Percentiles rank a stretch among this genome's conserved stretches.
phyloP scores from a whole-genome alignment of 1,140 invertebrate species.

The Harpegnathos saltator region DNA sequence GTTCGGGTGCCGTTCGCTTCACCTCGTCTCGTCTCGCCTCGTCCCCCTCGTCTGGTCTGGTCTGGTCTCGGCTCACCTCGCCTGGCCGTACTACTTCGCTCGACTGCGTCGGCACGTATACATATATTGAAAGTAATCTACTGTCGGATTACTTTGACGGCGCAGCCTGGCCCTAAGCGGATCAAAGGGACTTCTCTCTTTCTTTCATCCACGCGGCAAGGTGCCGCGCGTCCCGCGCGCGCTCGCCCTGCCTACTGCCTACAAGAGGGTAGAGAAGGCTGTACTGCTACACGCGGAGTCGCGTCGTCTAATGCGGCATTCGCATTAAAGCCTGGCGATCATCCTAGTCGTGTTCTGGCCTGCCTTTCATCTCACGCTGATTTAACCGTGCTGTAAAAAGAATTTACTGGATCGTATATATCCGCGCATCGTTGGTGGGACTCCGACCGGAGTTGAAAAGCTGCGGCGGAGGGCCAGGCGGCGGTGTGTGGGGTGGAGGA shows the following conservation, averaged over 20 bases:
- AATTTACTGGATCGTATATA: slow-evolving; percentile 72
- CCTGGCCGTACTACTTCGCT: neutral
- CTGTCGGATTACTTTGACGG: slow-evolving; percentile 77
- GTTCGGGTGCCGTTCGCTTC: slow-evolving; percentile 13
- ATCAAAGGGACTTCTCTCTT: slow-evolving; percentile 68
- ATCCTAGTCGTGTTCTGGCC: slow-evolving; percentile 57
- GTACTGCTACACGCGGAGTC: slow-evolving; percentile 60
- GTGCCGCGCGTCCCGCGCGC: slow-evolving; percentile 15
- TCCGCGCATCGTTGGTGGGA: slow-evolving; percentile 49
- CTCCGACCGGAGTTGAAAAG: slow-evolving; percentile 46
- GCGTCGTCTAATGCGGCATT: slow-evolving; percentile 72
- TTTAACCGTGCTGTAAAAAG: slow-evolving; percentile 74
- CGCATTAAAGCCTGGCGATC: slow-evolving; percentile 70
- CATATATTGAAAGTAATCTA: slow-evolving; percentile 75
- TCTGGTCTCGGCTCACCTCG: neutral
- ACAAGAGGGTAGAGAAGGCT: slow-evolving; percentile 5
- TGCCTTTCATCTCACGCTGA: slow-evolving; percentile 75
- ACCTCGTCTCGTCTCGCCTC: neutral
- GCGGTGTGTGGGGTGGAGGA: neutral
- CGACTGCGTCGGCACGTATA: slow-evolving; percentile 49
- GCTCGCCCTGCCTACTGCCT: neutral
- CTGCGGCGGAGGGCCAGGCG: neutral
- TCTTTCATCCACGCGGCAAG: slow-evolving; percentile 15
- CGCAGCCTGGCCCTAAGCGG: slow-evolving; percentile 69
- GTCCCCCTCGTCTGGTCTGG: neutral